phyloP scores from a whole-genome alignment of 2,888 invertebrate genomes.

The Apeira syringaria region DNA sequence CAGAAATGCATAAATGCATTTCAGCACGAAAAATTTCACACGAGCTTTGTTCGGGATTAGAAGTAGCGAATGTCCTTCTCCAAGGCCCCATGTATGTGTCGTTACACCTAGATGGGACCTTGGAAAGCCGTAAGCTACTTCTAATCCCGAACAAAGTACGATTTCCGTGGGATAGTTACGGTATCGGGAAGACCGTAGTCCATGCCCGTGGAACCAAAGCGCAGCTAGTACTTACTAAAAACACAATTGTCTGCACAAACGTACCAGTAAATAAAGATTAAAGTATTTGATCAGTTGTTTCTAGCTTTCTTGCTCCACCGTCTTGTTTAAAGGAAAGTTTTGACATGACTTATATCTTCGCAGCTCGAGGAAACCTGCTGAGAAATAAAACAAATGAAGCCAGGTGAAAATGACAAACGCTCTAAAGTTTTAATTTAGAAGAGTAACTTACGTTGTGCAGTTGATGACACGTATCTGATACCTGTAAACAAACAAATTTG shows the following conservation, averaged over 20 bases:
- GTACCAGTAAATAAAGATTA: conserved; percentile 77
- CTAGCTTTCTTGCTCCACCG: conserved; percentile 39
- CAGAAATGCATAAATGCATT: too few species aligned
- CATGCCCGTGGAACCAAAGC: too few species aligned
- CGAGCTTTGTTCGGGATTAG: too few species aligned
- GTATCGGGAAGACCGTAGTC: too few species aligned
- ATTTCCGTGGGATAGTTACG: too few species aligned
- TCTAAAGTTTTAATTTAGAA: conserved; percentile 7
- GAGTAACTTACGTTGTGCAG: conserved; percentile 21
- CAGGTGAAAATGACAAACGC: conserved; percentile 32
- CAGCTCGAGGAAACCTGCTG: conserved; percentile 39
- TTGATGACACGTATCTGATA: conserved; percentile 25
- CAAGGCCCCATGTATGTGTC: too few species aligned
- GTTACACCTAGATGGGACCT: too few species aligned
- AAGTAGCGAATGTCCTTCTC: too few species aligned
- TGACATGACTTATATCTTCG: conserved; percentile 71
- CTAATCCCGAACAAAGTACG: too few species aligned
- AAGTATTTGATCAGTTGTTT: conserved; percentile 75
- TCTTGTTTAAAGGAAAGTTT: conserved; percentile 67
- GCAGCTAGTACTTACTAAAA: too few species aligned
- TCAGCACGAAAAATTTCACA: too few species aligned
- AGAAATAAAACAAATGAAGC: conserved; percentile 22
- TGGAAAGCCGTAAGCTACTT: too few species aligned
- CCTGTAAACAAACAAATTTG: conserved; percentile 53
- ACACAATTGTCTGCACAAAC: conserved; percentile 64